phyloP scores from a whole-genome alignment of 2,797 vertebrate genomes.

The Chelon labrosus region DNA sequence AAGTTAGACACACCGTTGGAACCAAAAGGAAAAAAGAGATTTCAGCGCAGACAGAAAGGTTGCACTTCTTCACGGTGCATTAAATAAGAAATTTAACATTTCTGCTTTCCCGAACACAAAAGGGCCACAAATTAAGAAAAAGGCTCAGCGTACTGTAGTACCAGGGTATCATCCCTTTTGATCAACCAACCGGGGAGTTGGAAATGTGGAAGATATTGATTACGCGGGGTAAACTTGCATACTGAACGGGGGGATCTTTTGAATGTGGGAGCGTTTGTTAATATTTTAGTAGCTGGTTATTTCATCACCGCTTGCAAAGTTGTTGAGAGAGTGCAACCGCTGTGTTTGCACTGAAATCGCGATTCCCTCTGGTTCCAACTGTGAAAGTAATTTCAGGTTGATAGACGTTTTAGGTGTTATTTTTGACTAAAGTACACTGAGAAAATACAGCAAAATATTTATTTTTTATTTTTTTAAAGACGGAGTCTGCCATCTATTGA shows the following conservation, averaged over 20 bases:
- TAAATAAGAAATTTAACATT: slow-evolving; percentile 56
- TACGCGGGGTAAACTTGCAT: slow-evolving; percentile 70
- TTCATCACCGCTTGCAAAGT: slow-evolving; percentile 75
- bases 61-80: slow-evolving; percentile 46
- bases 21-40: slow-evolving; percentile 30
- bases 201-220: slow-evolving; percentile 77
- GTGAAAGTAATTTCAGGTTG: slow-evolving; percentile 75
- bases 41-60: slow-evolving; percentile 41
- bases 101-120: slow-evolving; percentile 52
- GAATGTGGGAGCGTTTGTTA: slow-evolving; percentile 74
- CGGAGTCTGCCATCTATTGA: slow-evolving; percentile 40
- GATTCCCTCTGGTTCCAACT: slow-evolving; percentile 59
- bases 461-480: slow-evolving; percentile 66
- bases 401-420: slow-evolving; percentile 56
- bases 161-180: slow-evolving; percentile 54
- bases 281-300: slow-evolving; percentile 79
- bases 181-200: slow-evolving; percentile 63
- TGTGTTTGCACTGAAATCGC: slow-evolving; percentile 72
- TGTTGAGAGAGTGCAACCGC: slow-evolving; percentile 73
- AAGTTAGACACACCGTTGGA: slow-evolving; percentile 23
- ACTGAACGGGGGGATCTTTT: slow-evolving; percentile 63
- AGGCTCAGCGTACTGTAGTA: not conserved
- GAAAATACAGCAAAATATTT: slow-evolving; percentile 43
- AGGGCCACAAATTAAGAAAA: slow-evolving; percentile 42
- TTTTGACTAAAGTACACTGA: slow-evolving; percentile 40